Base-by-base conservation (phyloP, 2,113 vertebrate genomes). In the Athene noctua region DNA sequence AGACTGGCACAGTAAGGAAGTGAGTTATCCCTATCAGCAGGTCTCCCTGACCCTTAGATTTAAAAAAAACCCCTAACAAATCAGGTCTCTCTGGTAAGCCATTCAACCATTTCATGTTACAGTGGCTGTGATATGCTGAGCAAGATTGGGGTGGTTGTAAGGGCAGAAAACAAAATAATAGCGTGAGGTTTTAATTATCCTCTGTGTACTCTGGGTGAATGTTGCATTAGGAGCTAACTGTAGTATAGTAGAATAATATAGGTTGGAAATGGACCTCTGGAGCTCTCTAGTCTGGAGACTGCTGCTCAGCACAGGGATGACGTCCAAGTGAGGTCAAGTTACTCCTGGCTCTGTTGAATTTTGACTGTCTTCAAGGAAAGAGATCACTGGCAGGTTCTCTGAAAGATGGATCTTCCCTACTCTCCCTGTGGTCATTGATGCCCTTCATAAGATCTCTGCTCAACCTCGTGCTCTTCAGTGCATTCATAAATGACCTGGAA, bases 281-380 rank as follows among this genome's bases (percentile, higher is more conserved):
- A 62, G 30, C 29, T 36, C 2, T 42, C n/a, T 26, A 25, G 40
- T 32, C 57, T 74, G 46, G 32, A 68, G 26, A 25, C 11, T 51
- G 51, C n/a, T 82, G 36, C 52, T 85, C n/a, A 11, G 7, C 57
- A 65, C 32, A 46, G 27, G 58, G 42, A 22, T 44, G 42, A 4
- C 4, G 2, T 21, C 20, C 46, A 5, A 0, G 0, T 5, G 32
- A 82, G 17, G 22, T 22, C 22, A 32, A 3, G 21, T 59, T 84
- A 32, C 21, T 47, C 46, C 21, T 1, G 3, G 12, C 13, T 32
- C 19, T 21, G 23, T 20, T 80, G 40, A 55, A 27, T 74, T 74
- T 34, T 21, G 10, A 38, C 3, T 55, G 10, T 67, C 16, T 62
- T 47, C 44, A 73, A 57, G 71, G 40, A 49, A 49, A 30, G 26